Evolutionary conservation across 2,797 vertebrate species (phyloP).

Genomic region (Pantherophis alleghaniensis): DNA sequence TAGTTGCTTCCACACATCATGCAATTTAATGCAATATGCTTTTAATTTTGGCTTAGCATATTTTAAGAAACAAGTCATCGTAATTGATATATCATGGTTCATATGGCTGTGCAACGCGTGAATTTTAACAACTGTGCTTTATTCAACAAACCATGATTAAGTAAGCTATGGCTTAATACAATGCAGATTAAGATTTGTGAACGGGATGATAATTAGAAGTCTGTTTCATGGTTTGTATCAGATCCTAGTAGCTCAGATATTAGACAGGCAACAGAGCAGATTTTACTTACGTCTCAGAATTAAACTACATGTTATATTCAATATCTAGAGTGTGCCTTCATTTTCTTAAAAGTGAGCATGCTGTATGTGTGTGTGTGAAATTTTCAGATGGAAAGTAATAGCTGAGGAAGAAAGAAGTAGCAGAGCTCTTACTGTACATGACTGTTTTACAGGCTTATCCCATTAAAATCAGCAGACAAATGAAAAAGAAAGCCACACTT

Average conservation of each 20-base stretch:
- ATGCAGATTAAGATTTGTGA: not conserved
- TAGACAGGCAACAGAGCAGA: not conserved
- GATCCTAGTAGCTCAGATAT: not conserved
- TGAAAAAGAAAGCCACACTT: not conserved
- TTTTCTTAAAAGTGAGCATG: not conserved
- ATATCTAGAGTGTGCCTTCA: not conserved
- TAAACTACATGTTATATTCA: not conserved
- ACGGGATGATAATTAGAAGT: not conserved
- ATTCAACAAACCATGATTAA: not conserved
- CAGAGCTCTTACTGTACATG: not conserved
- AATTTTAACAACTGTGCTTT: not conserved
- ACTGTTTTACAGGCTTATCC: not conserved
- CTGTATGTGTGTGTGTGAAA: not conserved
- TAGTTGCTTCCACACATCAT: not conserved
- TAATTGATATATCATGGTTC: not conserved
- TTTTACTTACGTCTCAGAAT: not conserved
- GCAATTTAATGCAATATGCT: not conserved
- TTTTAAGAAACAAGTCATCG: conserved; percentile 47
- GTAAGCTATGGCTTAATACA: not conserved
- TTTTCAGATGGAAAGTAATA: not conserved
- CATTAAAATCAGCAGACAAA: not conserved
- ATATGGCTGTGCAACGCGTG: not conserved
- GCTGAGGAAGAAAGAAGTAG: not conserved
- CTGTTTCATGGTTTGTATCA: not conserved
- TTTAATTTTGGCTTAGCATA: conserved; percentile 58